phyloP scores from a whole-genome alignment of 2,113 vertebrate species.

The Phoxinus phoxinus region DNA sequence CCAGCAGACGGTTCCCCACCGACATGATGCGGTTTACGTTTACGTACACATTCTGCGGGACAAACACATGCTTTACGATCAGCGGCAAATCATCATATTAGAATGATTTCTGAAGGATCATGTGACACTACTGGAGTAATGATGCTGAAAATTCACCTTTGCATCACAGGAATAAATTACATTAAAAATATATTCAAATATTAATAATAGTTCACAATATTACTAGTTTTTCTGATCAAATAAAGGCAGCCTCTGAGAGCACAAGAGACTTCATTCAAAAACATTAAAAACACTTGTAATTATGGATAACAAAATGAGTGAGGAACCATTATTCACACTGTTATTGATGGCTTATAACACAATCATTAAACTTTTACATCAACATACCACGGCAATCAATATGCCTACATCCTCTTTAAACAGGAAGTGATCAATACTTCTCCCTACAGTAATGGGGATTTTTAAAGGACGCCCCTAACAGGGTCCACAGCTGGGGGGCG shows the following conservation, averaged over 20 bases:
- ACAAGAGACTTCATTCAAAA: background rate
- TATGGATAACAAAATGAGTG: background rate
- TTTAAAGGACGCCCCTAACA: slow-evolving; percentile 17
- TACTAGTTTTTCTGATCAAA: background rate
- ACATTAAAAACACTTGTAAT: background rate
- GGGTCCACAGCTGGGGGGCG: slow-evolving; percentile 16
- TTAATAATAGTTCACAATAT: background rate
- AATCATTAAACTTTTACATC: background rate
- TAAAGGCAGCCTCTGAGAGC: background rate
- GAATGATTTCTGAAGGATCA: background rate
- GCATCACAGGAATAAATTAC: no score
- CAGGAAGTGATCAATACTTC: slow-evolving; percentile 54
- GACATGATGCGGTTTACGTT: slow-evolving; percentile 99
- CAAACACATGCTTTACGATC: no score
- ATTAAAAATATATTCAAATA: background rate
- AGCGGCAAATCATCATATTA: background rate
- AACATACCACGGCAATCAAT: slow-evolving; percentile 3
- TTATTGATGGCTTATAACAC: background rate
- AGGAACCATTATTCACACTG: background rate
- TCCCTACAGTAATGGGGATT: slow-evolving; percentile 36
- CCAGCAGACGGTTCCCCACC: slow-evolving; percentile 93
- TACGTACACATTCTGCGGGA: slow-evolving; percentile 91
- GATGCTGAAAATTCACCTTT: background rate
- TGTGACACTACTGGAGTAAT: background rate
- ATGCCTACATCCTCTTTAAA: slow-evolving; percentile 16